Base-by-base conservation (phyloP, 1,140 invertebrate genomes). In the Lanistes nyassanus region DNA sequence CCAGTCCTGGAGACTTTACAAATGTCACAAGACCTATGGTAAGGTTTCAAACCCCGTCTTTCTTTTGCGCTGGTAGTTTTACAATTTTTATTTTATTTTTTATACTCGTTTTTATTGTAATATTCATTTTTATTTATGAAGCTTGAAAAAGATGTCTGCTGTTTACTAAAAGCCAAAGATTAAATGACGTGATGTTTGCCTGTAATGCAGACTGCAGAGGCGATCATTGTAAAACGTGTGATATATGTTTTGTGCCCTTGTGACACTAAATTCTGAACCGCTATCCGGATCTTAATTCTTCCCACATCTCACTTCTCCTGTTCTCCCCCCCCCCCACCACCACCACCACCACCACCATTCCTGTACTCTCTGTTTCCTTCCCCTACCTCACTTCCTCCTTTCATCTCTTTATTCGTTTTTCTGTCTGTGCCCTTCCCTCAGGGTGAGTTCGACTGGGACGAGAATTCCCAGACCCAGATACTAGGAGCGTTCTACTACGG, bases 401-500 rank as follows among this genome's bases (percentile, higher is more conserved):
- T 55, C 53, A 55, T 16, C n/a, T 16, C n/a, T 16, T 13, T n/a
- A 55, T 55, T 16, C 7, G 56, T 26, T 21, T 6, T 67, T 67
- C 16, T 67, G 13, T 34, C 23, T 67, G 29, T 9, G 11, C 19
- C 37, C 19, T 31, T 66, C 21, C 34, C 37, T 58, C 39, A 84
- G 82, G 84, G 82, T 65, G 85, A 87, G 39, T 88, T 88, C 72
- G 55, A 76, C 16, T 89, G 88, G 88, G 70, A 82, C 47, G 81
- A 84, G 53, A 76, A 80, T 19, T 81, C 81, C 23, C 87, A 89
- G 74, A 85, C 85, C 0, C 77, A 82, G 6, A 82, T 89, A 21
- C 67, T 88, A 0, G 84, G 85, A 11, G 80, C 87, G 21, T 89
- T 88, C 76, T 89, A 88, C 80, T 85, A 82, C 67, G 88, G 88